Percentiles rank a stretch among this genome's conserved stretches.
Conservation (phyloP, 2,113 vertebrate species). For the Gymnogyps californianus region DNA sequence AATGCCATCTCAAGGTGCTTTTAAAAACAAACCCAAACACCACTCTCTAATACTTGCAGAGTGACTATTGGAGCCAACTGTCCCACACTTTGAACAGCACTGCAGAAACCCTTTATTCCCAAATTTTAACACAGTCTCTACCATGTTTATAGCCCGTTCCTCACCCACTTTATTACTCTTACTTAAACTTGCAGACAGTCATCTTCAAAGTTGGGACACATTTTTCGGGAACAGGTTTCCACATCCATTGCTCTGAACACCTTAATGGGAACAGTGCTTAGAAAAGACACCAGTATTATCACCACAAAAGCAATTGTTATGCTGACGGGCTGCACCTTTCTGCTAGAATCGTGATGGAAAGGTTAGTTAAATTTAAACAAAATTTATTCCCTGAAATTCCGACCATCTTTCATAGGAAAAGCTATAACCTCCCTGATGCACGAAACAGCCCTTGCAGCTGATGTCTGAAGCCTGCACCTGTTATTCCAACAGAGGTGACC, state of each 20-base stretch:
- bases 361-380: slow-evolving; percentile 10
- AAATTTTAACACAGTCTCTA: background rate
- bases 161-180: background rate
- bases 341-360: background rate
- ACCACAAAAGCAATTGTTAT: background rate
- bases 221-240: background rate
- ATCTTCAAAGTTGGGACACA: background rate
- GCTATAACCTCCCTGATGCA: background rate
- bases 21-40: background rate
- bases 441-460: slow-evolving; percentile 7
- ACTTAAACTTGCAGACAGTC: background rate
- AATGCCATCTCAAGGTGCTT: background rate
- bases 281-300: background rate
- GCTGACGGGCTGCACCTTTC: background rate
- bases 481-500: slow-evolving; percentile 52
- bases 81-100: background rate
- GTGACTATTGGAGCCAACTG: background rate
- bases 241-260: background rate
- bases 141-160: background rate
- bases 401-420: background rate
- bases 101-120: background rate
- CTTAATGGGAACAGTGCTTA: background rate
- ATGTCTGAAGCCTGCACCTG: slow-evolving; percentile 36
- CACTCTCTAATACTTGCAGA: background rate
- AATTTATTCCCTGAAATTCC: slow-evolving; percentile 1